Evolutionary conservation across 2,888 invertebrate genomes (phyloP), one percentile per base, ranked within the genome.

Genomic region (Leptopilina drosophilae): DNA sequence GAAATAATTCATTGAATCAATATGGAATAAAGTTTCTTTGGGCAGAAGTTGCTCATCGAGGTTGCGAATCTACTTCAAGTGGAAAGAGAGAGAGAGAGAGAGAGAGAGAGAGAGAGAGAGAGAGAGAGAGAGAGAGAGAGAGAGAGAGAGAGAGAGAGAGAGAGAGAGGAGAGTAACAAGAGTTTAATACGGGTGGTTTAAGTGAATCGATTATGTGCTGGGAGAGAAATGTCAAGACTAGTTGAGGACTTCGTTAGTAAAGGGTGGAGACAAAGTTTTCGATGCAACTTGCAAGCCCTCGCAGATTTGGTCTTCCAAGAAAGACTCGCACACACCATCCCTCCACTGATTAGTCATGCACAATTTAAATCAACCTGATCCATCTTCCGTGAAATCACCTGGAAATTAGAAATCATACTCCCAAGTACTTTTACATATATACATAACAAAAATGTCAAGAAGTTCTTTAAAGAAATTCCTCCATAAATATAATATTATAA

Each of bases 131-230:
- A 26, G 26, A 26, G 26, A 26, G 26, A 26, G 26, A 26, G 26
- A 26, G 46, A 6, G 9, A 53, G 20, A 46, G 46, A 46, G 46
- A 46, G 46, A 46, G 49, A 9, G 11, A 56, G 20, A 49, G 49
- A 49, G 49, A 8, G 49, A 49, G 49, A 49, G 49, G 49, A 49
- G 4, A 69, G n/a, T n/a, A 11, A 69, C 49, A 49, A 53, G 53
- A 73, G 53, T n/a, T 56, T 40, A 40, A 40, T 42, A 33, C 33
- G 26, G 33, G 69, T 69, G 33, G 53, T 69, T 69, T 69, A 53
- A 73, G 73, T 73, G 26, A 73, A 73, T 73, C 73, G 73, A 73
- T 73, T 73, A 73, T 56, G 33, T 73, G 33, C 73, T 69, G 20
- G 33, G 56, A 49, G 33, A 56, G 56, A 56, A 73, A 73, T 73